Conservation (phyloP, 2,797 vertebrate species). For the Enteromius thamalakanensis region DNA sequence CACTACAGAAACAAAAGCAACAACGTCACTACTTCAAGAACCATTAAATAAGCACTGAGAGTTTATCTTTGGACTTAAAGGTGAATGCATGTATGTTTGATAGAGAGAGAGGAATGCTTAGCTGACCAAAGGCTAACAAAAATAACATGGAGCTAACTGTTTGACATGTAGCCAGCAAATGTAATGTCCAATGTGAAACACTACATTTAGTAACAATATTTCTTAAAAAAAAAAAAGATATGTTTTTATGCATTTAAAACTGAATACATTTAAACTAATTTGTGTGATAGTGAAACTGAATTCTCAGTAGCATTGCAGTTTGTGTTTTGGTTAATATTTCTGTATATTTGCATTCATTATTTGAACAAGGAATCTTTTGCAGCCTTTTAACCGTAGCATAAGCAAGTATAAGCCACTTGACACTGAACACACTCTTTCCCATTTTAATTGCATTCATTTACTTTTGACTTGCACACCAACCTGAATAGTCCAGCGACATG, state of each 20-base stretch:
- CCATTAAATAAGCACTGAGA: background rate
- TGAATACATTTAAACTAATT: background rate
- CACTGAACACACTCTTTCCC: too few relatives aligned
- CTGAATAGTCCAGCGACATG: conserved; percentile 88
- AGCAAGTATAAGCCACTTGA: background rate
- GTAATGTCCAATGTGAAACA: background rate
- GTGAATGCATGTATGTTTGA: background rate
- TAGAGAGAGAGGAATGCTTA: background rate
- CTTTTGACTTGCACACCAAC: conserved; percentile 73
- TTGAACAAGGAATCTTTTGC: background rate
- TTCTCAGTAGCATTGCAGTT: background rate
- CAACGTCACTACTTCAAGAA: conserved; percentile 1
- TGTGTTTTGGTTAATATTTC: background rate
- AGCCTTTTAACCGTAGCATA: background rate
- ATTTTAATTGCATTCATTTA: conserved; percentile 53
- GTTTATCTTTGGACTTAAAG: background rate
- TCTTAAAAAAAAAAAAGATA: background rate
- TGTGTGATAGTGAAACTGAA: background rate
- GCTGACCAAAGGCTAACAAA: background rate
- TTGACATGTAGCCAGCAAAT: background rate
- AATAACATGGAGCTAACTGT: background rate
- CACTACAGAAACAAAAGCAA: conserved; percentile 37
- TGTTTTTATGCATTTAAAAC: background rate
- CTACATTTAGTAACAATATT: background rate
- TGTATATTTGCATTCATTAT: background rate